Conservation (phyloP, 2,797 vertebrate species). For the Periophthalmus magnuspinnatus region DNA sequence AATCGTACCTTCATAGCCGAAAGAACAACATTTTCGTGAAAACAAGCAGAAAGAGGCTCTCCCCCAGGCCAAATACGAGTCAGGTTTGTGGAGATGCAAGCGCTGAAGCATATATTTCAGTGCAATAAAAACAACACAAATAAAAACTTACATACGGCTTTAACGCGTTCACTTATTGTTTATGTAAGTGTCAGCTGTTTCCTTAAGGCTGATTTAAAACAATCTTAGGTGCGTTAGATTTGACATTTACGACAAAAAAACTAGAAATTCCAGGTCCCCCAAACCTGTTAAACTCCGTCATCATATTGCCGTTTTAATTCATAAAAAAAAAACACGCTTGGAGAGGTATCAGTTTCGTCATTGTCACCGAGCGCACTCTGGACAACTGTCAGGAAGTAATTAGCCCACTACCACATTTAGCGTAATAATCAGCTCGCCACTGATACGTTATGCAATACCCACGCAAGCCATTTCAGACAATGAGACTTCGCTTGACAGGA, state of each 20-base stretch:
- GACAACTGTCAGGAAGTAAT: conserved; percentile 63
- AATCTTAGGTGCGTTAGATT: neutral
- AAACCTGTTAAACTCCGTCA: neutral
- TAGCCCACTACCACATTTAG: conserved; percentile 59
- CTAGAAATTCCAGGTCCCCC: neutral
- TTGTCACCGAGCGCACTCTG: conserved; percentile 34
- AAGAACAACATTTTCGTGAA: too few species aligned
- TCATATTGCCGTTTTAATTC: neutral
- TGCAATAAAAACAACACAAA: too few species aligned
- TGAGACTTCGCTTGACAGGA: conserved; percentile 56
- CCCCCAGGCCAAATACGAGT: too few species aligned
- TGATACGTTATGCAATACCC: conserved; percentile 74
- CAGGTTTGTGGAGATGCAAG: too few species aligned
- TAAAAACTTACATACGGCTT: too few species aligned
- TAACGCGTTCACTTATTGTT: neutral
- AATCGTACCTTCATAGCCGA: too few species aligned
- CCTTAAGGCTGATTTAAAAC: neutral
- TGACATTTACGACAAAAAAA: neutral
- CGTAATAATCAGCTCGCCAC: conserved; percentile 61
- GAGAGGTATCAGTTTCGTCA: conserved; percentile 39
- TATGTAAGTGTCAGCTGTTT: neutral
- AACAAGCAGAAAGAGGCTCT: too few species aligned
- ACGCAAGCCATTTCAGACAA: conserved; percentile 71
- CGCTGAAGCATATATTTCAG: too few species aligned
- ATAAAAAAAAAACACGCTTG: conserved; percentile 4